A percentile compares a stretch with the other conserved stretches of the same genome.
Conservation (phyloP, 2,797 vertebrate species). For the Kryptopterus vitreolus region DNA sequence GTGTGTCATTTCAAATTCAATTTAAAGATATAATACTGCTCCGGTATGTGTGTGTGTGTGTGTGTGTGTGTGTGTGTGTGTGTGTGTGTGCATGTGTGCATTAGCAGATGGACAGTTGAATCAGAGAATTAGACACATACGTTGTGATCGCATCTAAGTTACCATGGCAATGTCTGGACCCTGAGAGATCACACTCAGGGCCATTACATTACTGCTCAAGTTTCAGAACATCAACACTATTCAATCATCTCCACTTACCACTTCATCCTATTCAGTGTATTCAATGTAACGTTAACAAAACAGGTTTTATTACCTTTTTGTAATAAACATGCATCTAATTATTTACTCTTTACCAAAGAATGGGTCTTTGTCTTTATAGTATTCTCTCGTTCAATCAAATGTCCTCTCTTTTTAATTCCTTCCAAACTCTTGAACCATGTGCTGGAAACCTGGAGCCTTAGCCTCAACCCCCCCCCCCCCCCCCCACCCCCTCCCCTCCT, state of each 20-base stretch:
- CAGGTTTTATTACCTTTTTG: no score
- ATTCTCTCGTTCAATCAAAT: background rate
- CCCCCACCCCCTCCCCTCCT: no score
- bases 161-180: constrained; percentile 23
- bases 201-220: constrained; percentile 17
- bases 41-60: background rate
- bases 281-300: background rate
- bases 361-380: background rate
- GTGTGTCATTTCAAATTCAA: background rate
- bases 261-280: background rate
- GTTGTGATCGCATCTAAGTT: constrained; percentile 15
- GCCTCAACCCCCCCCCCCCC: no score
- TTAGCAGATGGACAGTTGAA: constrained; percentile 31
- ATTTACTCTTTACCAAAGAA: no score
- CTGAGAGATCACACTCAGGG: constrained; percentile 4
- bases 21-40: background rate
- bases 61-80: background rate
- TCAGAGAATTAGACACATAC: constrained; percentile 14
- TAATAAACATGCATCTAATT: no score
- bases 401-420: background rate
- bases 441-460: background rate
- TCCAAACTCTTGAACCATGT: background rate
- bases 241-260: background rate
- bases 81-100: background rate
- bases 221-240: constrained; percentile 11